Evolutionary conservation across 2,888 invertebrate species (phyloP).

Genomic region (Drosophila emarginata): DNA sequence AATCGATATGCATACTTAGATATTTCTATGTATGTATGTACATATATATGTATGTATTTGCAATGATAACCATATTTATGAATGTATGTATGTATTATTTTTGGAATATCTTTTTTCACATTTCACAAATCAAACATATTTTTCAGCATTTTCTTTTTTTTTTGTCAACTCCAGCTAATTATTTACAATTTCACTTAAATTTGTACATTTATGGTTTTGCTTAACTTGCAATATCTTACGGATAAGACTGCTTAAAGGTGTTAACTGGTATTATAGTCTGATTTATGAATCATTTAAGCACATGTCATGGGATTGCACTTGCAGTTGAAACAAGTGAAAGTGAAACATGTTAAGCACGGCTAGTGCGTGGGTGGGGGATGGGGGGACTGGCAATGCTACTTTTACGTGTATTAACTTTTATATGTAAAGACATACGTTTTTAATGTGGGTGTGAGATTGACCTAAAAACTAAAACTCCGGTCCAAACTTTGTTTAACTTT

Average conservation of each 20-base stretch:
- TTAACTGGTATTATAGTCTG: neutral
- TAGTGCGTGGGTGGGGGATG: neutral
- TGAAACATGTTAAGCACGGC: conserved; percentile 18
- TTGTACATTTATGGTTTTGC: neutral
- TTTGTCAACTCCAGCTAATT: neutral
- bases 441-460: neutral
- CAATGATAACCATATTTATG: conserved; percentile 3
- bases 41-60: neutral
- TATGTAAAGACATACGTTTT: neutral
- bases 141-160: neutral
- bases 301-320: neutral
- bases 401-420: neutral
- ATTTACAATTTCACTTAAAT: neutral
- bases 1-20: neutral
- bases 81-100: neutral
- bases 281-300: conserved; percentile 4
- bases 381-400: neutral
- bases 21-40: neutral
- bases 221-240: neutral
- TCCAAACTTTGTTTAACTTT: neutral
- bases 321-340: conserved; percentile 26
- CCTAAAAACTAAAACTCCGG: neutral
- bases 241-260: neutral
- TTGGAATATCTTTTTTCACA: neutral
- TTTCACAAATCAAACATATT: neutral